Evolutionary conservation across 1,140 invertebrate species (phyloP), one percentile per base, ranked within the genome.

Genomic region (Apis laboriosa): DNA sequence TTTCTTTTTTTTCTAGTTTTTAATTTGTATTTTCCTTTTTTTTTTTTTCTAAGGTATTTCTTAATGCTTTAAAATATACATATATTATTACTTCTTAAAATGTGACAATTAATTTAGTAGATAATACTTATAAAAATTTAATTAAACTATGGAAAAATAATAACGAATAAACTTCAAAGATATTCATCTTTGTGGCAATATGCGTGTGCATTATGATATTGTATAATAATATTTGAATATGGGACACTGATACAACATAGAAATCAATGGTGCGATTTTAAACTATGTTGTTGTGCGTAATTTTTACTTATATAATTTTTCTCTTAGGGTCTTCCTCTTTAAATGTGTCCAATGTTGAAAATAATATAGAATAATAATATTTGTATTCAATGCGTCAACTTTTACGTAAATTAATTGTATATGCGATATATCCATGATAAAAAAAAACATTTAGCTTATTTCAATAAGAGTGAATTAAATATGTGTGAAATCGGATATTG

Each of bases 161-260:
- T 15, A 21, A n/a, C 3, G 34, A 49, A 28, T 5, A 24, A 67
- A 56, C 2, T 56, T 24, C 8, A 34, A 56, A 55, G 63, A 56
- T 67, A 17, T n/a, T 43, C 9, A 77, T 77, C 63, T 68, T 77
- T 77, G 75, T 76, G 61, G 74, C 74, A 76, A 76, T 76, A 76
- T 11, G 24, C 24, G 49, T 19, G 74, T 76, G 74, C 74, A 76
- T 76, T 76, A 76, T 63, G 24, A 64, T 76, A 51, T 17, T 43
- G 24, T 77, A 24, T 68, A 53, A 4, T 24, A 24, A 24, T 24
- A 24, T 24, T 24, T 24, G 24, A 24, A 24, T 58, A 61, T 70
- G 49, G 11, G 61, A 70, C 55, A 28, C 7, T 56, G 12, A 21
- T 43, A 17, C 12, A 34, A n/a, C 21, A 11, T 68, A 58, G 28